phyloP scores from a whole-genome alignment of 1,140 invertebrate species.

The Psix sp. region DNA sequence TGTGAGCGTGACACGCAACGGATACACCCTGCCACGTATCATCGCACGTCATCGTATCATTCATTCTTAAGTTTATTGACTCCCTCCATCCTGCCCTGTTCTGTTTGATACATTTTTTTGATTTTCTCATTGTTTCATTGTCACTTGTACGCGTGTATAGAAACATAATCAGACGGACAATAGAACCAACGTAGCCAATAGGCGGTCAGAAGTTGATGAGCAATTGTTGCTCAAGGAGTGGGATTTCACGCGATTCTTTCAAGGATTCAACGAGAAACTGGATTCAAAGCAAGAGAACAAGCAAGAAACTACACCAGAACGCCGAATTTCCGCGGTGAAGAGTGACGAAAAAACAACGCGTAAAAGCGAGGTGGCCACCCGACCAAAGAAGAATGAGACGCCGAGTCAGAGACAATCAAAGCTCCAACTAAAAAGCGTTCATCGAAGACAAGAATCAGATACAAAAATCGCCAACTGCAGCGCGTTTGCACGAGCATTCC shows the following conservation, averaged over 20 bases:
- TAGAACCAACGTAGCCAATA: constrained; percentile 66
- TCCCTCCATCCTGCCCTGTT: not conserved
- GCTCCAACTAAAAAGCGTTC: constrained; percentile 70
- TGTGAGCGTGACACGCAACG: constrained; percentile 26
- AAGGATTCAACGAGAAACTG: constrained; percentile 77
- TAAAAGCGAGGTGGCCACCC: too few species aligned
- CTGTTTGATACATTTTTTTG: constrained; percentile 61
- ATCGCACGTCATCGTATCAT: constrained; percentile 43
- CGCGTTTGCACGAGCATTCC: constrained; percentile 85
- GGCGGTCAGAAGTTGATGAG: constrained; percentile 81
- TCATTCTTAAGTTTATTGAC: constrained; percentile 2
- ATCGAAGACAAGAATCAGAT: constrained; percentile 82
- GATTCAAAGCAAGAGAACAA: constrained; percentile 71
- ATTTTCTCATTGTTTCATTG: constrained; percentile 67
- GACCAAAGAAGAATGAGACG: not conserved
- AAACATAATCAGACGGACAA: constrained; percentile 72
- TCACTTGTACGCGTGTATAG: constrained; percentile 67
- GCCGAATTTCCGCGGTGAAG: constrained; percentile 55
- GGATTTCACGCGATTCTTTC: constrained; percentile 90
- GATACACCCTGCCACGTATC: constrained; percentile 31
- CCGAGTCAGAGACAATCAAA: constrained; percentile 64
- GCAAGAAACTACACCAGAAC: constrained; percentile 51
- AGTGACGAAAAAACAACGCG: too few species aligned
- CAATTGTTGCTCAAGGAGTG: constrained; percentile 87
- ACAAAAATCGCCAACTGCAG: constrained; percentile 79